phyloP scores from a whole-genome alignment of 2,888 invertebrate species.

The Tetragnatha montana region DNA sequence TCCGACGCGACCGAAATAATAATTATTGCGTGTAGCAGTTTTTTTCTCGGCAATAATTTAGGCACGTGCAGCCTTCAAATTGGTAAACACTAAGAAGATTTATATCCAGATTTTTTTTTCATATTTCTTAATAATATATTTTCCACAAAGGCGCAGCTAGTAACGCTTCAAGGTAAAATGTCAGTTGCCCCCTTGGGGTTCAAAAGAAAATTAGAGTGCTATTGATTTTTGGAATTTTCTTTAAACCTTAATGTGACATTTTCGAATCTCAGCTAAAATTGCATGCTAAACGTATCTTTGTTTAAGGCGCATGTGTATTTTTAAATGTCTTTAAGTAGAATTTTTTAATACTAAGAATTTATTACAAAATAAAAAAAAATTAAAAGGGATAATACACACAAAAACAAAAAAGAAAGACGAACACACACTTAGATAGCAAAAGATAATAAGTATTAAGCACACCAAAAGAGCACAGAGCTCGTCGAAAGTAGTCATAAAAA shows the following conservation, averaged over 20 bases:
- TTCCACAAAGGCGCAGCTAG: constrained; percentile 10
- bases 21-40: constrained; percentile 55
- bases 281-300: too few relatives aligned
- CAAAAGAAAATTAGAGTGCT: neutral
- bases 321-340: too few relatives aligned
- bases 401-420: too few relatives aligned
- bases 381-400: too few relatives aligned
- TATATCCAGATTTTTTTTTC: constrained; percentile 1
- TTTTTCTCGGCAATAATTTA: constrained; percentile 6
- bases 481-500: too few relatives aligned
- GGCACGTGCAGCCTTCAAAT: constrained; percentile 1
- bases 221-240: neutral
- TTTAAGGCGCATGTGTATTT: too few relatives aligned
- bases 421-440: too few relatives aligned
- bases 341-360: too few relatives aligned
- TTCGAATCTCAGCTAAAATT: too few relatives aligned
- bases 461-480: too few relatives aligned
- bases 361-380: too few relatives aligned
- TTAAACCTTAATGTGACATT: neutral
- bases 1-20: constrained; percentile 54
- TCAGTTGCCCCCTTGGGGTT: neutral
- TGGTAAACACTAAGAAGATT: constrained; percentile 17
- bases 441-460: too few relatives aligned
- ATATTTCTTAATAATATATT: neutral
- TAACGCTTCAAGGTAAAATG: constrained; percentile 33